Percentiles rank a stretch among this genome's conserved stretches.
phyloP scores from a whole-genome alignment of 2,113 vertebrate species.

The Malurus alboscapulatus region DNA sequence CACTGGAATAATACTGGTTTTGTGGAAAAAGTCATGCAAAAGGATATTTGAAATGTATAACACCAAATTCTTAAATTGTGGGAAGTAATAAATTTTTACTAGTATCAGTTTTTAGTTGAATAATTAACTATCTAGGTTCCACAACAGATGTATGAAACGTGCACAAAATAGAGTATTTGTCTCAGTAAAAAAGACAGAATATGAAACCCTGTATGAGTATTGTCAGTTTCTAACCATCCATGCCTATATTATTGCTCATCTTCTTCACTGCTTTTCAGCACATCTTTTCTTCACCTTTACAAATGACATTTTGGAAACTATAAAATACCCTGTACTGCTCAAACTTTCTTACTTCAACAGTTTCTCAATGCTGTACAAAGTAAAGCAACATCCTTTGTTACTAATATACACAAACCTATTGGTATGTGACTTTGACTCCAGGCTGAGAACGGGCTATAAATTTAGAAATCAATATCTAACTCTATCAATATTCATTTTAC shows the following conservation, averaged over 20 bases:
- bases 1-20: not conserved
- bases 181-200: not conserved
- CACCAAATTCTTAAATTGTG: not conserved
- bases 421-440: slow-evolving; percentile 78
- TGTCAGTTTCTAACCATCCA: not conserved
- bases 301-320: slow-evolving; percentile 68
- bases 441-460: slow-evolving; percentile 73
- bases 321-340: slow-evolving; percentile 55
- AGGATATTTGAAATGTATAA: not conserved
- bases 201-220: not conserved
- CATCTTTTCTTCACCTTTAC: slow-evolving; percentile 60
- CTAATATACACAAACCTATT: slow-evolving; percentile 56
- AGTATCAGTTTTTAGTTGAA: not conserved
- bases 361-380: slow-evolving; percentile 63
- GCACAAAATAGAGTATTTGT: not conserved
- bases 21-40: not conserved
- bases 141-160: not conserved
- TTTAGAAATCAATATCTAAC: slow-evolving; percentile 82
- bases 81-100: not conserved
- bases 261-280: slow-evolving; percentile 36
- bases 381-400: slow-evolving; percentile 64
- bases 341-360: slow-evolving; percentile 64
- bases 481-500: slow-evolving; percentile 86
- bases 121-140: not conserved
- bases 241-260: slow-evolving; percentile 11